These are phyloP conservation scores for Cyprinus carpio DNA, from an alignment of 2,113 vertebrate species.

Conservation along the genomic window DNA sequence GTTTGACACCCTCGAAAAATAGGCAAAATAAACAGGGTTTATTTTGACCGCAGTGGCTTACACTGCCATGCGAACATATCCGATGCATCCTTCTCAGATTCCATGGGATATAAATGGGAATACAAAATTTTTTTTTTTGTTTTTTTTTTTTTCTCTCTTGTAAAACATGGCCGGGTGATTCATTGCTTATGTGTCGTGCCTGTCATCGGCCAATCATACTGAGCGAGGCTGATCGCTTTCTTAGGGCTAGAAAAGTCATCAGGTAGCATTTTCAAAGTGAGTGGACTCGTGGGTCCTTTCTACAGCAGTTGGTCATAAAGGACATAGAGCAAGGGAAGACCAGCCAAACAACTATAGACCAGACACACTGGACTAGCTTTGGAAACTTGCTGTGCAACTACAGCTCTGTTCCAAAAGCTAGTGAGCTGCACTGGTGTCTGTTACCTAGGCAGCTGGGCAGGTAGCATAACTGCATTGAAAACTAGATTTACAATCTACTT, in stretches of 20 bases:
- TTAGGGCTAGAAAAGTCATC: conserved; percentile 23
- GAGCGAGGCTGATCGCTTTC: conserved; percentile 20
- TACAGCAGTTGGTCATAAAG: conserved; percentile 15
- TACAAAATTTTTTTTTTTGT: conserved; percentile 54
- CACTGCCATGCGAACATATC: conserved; percentile 39
- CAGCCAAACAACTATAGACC: background rate
- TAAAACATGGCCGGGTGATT: conserved; percentile 57
- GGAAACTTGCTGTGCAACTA: background rate
- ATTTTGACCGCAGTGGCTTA: conserved; percentile 28
- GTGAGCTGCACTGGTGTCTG: background rate
- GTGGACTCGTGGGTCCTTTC: background rate
- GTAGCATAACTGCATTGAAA: background rate
- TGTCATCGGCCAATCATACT: conserved; percentile 34
- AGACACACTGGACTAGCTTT: background rate
- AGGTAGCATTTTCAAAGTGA: conserved; percentile 34
- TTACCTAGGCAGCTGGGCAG: background rate
- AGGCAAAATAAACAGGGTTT: background rate
- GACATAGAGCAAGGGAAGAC: conserved; percentile 1
- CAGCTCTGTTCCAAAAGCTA: background rate
- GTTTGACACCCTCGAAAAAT: conserved; percentile 8
- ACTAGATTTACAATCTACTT: background rate
- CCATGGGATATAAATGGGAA: conserved; percentile 56
- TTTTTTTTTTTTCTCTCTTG: conserved; percentile 53
- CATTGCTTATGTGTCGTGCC: conserved; percentile 49
- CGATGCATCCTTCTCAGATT: conserved; percentile 47